Evolutionary conservation across 2,888 invertebrate genomes (phyloP).

Genomic region (Rhagium mordax): DNA sequence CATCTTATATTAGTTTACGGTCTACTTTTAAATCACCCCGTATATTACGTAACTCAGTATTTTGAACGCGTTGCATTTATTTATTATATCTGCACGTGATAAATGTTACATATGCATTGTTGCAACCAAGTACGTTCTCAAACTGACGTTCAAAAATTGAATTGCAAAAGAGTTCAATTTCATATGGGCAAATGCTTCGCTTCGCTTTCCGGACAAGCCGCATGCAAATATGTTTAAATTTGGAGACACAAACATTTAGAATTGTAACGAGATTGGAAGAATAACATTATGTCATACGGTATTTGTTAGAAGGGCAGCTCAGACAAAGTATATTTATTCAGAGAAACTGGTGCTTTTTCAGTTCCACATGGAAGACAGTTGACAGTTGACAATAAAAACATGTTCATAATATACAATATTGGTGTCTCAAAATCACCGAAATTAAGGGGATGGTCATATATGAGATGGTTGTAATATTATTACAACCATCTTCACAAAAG

Average conservation of each 20-base stretch:
- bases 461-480: too few relatives aligned
- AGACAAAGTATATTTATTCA: not conserved
- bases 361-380: not conserved
- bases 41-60: too few relatives aligned
- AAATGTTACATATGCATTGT: not conserved
- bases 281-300: not conserved
- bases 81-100: too few relatives aligned
- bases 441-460: too few relatives aligned
- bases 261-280: not conserved
- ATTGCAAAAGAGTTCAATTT: not conserved
- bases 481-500: too few relatives aligned
- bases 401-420: too few relatives aligned
- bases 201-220: not conserved
- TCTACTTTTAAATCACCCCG: too few relatives aligned
- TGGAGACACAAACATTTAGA: not conserved
- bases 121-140: not conserved
- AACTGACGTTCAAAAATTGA: not conserved
- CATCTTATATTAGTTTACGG: too few relatives aligned
- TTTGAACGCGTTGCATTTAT: too few relatives aligned
- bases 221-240: not conserved
- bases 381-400: too few relatives aligned
- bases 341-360: not conserved
- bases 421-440: too few relatives aligned
- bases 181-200: not conserved
- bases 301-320: not conserved